phyloP scores from a whole-genome alignment of 2,797 vertebrate species.

The Halcyon badia region DNA sequence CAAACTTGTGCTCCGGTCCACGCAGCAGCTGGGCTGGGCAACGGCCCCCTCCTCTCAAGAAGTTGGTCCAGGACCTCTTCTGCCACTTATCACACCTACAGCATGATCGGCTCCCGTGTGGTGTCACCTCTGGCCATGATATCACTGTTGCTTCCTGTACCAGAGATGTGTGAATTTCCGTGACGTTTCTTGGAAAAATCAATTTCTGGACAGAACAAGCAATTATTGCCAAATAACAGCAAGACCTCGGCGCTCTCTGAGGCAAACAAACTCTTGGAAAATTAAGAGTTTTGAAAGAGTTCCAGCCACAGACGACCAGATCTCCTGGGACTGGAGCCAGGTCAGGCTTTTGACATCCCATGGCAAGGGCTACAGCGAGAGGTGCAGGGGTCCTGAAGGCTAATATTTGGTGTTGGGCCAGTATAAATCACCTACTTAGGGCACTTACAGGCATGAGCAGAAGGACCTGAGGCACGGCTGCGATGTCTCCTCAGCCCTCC shows the following conservation, averaged over 20 bases:
- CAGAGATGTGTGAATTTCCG: background rate
- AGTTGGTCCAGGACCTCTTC: background rate
- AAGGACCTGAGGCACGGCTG: background rate
- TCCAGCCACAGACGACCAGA: background rate
- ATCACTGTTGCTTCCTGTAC: background rate
- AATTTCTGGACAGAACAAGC: background rate
- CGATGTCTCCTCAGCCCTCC: background rate
- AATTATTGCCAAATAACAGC: background rate
- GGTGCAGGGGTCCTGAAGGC: background rate
- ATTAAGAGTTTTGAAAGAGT: background rate
- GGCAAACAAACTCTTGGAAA: background rate
- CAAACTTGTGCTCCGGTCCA: background rate
- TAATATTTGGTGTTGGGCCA: background rate
- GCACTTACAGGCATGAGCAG: background rate
- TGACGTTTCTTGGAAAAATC: background rate
- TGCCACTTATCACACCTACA: background rate
- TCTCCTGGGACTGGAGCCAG: background rate
- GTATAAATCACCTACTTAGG: background rate
- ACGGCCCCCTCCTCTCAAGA: background rate
- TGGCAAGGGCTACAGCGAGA: background rate
- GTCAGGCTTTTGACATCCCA: background rate
- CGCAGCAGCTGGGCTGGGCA: background rate
- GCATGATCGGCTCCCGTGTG: background rate
- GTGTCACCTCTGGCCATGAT: background rate
- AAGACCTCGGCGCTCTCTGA: background rate